phyloP scores from a whole-genome alignment of 2,113 vertebrate genomes.

The Chiloscyllium plagiosum region DNA sequence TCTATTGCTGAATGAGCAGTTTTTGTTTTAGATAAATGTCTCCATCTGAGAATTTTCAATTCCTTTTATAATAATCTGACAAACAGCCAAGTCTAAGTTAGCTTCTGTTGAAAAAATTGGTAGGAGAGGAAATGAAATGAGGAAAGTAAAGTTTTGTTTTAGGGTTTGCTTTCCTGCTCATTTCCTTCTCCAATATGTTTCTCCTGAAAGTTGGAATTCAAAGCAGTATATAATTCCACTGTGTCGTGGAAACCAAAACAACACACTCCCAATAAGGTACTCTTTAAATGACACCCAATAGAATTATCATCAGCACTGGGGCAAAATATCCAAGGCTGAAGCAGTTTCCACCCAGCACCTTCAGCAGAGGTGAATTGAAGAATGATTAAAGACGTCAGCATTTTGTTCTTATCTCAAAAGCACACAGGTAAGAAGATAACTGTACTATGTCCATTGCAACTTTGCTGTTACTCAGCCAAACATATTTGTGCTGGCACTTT shows the following conservation, averaged over 20 bases:
- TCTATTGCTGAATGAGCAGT: background rate
- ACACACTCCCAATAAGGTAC: background rate
- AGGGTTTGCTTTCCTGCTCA: too few relatives aligned
- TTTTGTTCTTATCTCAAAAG: background rate
- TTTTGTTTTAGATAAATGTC: background rate
- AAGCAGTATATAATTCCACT: background rate
- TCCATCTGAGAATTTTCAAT: background rate
- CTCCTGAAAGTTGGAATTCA: background rate
- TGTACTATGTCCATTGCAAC: background rate
- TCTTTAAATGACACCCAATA: background rate
- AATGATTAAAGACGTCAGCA: background rate
- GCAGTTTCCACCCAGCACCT: background rate
- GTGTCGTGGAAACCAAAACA: background rate
- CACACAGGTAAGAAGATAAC: too few relatives aligned
- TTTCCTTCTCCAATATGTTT: too few relatives aligned
- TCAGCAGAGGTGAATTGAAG: background rate
- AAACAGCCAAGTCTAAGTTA: background rate
- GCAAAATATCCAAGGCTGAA: background rate
- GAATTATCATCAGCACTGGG: background rate
- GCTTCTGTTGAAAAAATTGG: background rate
- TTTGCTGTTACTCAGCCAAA: background rate
- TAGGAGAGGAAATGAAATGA: background rate
- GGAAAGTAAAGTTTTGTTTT: too few relatives aligned
- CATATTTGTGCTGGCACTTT: background rate
- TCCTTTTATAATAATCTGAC: background rate